Evolutionary conservation across 2,113 vertebrate genomes (phyloP), one percentile per base, ranked within the genome.

Genomic region (Corythornis vintsioides): DNA sequence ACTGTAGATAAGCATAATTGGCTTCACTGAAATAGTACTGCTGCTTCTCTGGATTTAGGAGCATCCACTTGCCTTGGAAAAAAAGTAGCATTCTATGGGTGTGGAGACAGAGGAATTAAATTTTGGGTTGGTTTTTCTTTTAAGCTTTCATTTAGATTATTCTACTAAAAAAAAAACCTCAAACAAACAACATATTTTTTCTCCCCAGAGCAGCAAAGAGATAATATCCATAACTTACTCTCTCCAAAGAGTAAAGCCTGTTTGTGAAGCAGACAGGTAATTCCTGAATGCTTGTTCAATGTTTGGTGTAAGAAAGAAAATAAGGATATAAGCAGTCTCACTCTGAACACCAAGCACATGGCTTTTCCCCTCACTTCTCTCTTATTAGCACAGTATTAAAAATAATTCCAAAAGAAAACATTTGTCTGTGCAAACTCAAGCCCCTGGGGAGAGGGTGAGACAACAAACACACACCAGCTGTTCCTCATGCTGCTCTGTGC

Each of bases 401-500:
- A 94, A 55, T 74, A 89, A 95, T 77, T 91, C 71, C 75, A 88
- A 84, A 87, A 15, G 25, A 91, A 95, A 91, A 95, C 43, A 81
- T 83, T 91, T 2, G 8, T 28, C 59, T 70, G 63, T 7, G 4
- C 64, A 86, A 17, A 47, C 29, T 70, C 0, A 0, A 86, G 15
- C 29, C 91, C 59, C 22, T 2, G 3, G 59, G 66, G 75, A 94
- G 69, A 86, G 56, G 52, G 63, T 47, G 25, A 85, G 79, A 91
- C 33, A 78, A 89, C 65, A 91, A 94, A 94, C 67, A 89, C 26
- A 69, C 20, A 67, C 59, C 89, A 94, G 89, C 89, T 94, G 93
- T 66, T 93, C 67, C 24, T 81, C 1, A 10, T n/a, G 69, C 76
- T 83, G 88, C 67, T 95, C 64, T 0, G 0, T 60, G 79, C 72